Evolutionary conservation across 2,888 invertebrate species (phyloP), one percentile per base, ranked within the genome.

Genomic region (Drosophila diplacantha): DNA sequence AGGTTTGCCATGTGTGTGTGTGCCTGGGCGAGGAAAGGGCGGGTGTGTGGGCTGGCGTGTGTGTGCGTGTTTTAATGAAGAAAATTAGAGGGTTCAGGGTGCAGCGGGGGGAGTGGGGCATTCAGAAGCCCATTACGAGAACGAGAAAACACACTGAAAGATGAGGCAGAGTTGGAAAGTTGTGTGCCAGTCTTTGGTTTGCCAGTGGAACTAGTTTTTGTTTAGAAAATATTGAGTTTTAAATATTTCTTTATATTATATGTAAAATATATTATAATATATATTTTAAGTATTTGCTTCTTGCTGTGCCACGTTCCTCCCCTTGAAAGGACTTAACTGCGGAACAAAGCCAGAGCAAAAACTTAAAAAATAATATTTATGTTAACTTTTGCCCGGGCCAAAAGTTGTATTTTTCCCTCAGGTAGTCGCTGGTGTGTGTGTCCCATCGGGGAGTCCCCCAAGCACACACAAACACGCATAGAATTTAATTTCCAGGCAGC

Each of bases 51-150:
- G 55, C 35, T 34, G 34, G 5, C 6, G n/a, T 12, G 38, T 39
- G 22, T 39, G 22, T 16, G 53, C 61, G 61, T 73, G 37, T 39
- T 69, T 73, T 78, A 75, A 75, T 76, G 75, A 73, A 73, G 75
- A 69, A 75, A 75, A 78, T 75, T 76, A 78, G 65, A 62, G 60
- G 73, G 61, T 18, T 46, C 44, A 46, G 14, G 31, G 9, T 9
- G 35, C 35, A 22, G 14, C n/a, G 24, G 2, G 35, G n/a, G 34
- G 29, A 7, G 26, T 4, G 5, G 11, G 49, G 26, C 49, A 61
- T 41, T 49, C 49, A 14, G 35, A 29, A 47, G 31, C 16, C 41
- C 57, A 47, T 41, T 57, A 46, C 47, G 29, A 29, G 47, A 49
- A 47, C 20, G 18, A 49, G 44, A 74, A 18, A 31, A 3, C 14